Evolutionary conservation across 2,113 vertebrate species (phyloP), one percentile per base, ranked within the genome.

Genomic region (Chaetorhynchus papuensis): DNA sequence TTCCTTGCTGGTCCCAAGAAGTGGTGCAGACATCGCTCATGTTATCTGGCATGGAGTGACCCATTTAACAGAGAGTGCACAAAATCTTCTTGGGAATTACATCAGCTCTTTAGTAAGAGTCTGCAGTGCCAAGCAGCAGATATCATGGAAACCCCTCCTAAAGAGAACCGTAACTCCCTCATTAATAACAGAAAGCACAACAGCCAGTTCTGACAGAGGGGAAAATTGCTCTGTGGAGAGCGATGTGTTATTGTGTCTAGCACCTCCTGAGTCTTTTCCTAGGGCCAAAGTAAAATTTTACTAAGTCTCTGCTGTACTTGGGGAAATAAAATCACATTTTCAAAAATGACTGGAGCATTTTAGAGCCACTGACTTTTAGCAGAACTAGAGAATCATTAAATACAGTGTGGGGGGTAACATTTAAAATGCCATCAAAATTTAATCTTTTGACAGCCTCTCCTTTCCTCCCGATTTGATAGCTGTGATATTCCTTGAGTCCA

Each of bases 101-200:
- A 86, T 84, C 63, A 79, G 37, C 45, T 83, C 65, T 91, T 90
- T 31, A 89, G 49, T 50, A 45, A 72, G 47, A 87, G 19, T 41
- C 71, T 35, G 47, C 85, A 84, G 42, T 54, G 69, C 66, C 76
- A 74, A 57, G 78, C 81, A 87, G 80, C 22, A 96, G 65, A 68
- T 77, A 78, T 72, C 45, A 70, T 5, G 5, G 76, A 81, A 93
- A 93, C 22, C 17, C 80, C 81, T 95, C 49, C 50, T 82, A 69
- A 78, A 83, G 60, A 70, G 85, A 87, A 65, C 52, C 59, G 6
- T 15, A 83, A 65, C 37, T 89, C 88, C 78, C 78, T 74, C 68
- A 75, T 70, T 93, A 85, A 89, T 84, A 93, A 95, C 28, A 74
- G 61, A 89, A 95, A 68, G 53, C 81, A 78, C 74, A 93, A 57